phyloP scores from a whole-genome alignment of 2,113 vertebrate species.

The Kryptolebias marmoratus region DNA sequence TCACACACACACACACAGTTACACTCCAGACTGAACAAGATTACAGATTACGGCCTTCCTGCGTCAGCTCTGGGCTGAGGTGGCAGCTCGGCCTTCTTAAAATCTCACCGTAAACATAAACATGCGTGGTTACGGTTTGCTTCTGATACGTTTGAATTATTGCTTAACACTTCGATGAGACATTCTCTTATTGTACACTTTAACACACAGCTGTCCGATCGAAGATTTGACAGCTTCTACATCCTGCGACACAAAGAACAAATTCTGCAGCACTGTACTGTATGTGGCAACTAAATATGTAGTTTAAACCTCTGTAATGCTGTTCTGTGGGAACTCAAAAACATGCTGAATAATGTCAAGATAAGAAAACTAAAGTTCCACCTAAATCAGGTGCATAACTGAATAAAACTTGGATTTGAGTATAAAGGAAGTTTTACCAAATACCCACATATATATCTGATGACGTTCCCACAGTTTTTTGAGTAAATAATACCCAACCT shows the following conservation, averaged over 20 bases:
- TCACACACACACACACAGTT: background rate
- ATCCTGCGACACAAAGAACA: background rate
- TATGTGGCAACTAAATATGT: background rate
- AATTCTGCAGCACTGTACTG: background rate
- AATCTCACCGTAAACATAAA: background rate
- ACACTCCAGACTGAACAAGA: conserved; percentile 12
- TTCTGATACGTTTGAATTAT: background rate
- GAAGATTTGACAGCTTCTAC: background rate
- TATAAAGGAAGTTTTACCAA: too few species aligned
- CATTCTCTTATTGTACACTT: too few species aligned
- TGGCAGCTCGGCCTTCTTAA: background rate
- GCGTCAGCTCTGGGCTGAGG: background rate
- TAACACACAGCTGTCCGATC: too few species aligned
- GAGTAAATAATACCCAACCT: too few species aligned
- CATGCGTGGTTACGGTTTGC: background rate
- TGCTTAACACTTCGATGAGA: too few species aligned
- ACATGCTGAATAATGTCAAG: background rate
- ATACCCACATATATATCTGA: too few species aligned
- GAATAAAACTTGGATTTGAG: too few species aligned
- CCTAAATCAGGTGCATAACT: background rate
- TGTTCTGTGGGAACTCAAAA: background rate
- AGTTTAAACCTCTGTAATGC: background rate
- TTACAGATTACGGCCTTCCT: background rate
- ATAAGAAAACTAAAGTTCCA: background rate
- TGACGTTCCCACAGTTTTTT: too few species aligned